A percentile compares a stretch with the other conserved stretches of the same genome.
phyloP scores from a whole-genome alignment of 2,113 vertebrate genomes.

The Hyaena hyaena region DNA sequence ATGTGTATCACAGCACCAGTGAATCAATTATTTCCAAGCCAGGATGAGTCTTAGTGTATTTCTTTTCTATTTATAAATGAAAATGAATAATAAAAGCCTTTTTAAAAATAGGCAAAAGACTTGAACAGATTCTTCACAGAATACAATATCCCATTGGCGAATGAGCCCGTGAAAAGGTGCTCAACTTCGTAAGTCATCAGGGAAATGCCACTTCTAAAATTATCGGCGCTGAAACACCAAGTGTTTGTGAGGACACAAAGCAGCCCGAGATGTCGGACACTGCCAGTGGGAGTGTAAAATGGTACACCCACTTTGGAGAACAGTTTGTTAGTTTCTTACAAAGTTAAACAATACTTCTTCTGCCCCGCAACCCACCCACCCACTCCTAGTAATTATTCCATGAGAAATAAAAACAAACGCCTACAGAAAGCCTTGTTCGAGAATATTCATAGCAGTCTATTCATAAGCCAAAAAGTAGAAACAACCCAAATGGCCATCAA shows the following conservation, averaged over 20 bases:
- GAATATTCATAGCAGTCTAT: not conserved
- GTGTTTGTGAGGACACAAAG: not conserved
- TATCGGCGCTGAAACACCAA: not conserved
- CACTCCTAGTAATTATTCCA: not conserved
- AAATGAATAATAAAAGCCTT: not conserved
- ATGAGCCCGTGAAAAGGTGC: not conserved
- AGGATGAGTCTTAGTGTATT: not conserved
- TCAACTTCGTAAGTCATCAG: not conserved
- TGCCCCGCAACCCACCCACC: not conserved
- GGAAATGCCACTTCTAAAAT: conserved; percentile 9
- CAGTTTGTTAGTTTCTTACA: not conserved
- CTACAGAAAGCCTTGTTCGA: not conserved
- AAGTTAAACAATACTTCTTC: not conserved
- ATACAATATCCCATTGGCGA: not conserved
- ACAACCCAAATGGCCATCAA: not conserved
- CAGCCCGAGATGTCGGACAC: not conserved
- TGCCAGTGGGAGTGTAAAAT: not conserved
- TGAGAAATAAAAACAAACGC: not conserved
- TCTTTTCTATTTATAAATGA: not conserved
- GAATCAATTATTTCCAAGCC: not conserved
- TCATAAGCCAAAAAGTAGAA: not conserved
- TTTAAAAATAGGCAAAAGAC: not conserved
- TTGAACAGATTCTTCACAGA: not conserved
- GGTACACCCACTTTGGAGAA: not conserved
- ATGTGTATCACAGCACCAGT: not conserved